Percentiles rank a stretch among this genome's conserved stretches.
Evolutionary conservation across 1,140 invertebrate species (phyloP).

Genomic region (Palaemon carinicauda): DNA sequence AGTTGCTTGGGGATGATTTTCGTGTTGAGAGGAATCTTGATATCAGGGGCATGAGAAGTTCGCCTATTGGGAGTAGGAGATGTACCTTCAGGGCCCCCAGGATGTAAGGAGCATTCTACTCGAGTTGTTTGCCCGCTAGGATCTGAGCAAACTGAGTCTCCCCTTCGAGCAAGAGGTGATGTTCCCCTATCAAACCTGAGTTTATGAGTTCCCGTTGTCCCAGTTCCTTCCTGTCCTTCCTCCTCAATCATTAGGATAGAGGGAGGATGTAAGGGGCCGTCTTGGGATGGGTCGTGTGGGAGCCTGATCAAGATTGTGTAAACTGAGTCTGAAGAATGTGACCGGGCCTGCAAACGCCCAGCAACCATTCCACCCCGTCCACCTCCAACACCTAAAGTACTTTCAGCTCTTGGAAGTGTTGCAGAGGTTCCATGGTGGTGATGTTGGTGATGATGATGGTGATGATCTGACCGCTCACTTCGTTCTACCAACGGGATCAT

Average conservation of each 20-base stretch:
- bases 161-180: slow-evolving; percentile 51
- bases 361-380: slow-evolving; percentile 62
- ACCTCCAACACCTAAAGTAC: slow-evolving; percentile 41
- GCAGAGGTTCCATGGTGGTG: slow-evolving; percentile 52
- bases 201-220: slow-evolving; percentile 7
- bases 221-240: slow-evolving; percentile 44
- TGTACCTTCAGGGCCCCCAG: slow-evolving; percentile 76
- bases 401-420: slow-evolving; percentile 54
- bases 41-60: slow-evolving; percentile 70
- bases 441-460: slow-evolving; percentile 63
- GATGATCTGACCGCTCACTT: slow-evolving; percentile 63
- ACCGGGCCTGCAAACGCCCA: slow-evolving; percentile 64
- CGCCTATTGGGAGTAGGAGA: slow-evolving; percentile 47
- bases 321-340: slow-evolving; percentile 67
- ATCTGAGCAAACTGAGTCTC: slow-evolving; percentile 57
- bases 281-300: slow-evolving; percentile 67
- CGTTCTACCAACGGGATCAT: slow-evolving; percentile 65
- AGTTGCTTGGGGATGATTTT: slow-evolving; percentile 85
- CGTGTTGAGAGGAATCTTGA: slow-evolving; percentile 82
- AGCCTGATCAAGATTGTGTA: slow-evolving; percentile 92
- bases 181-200: slow-evolving; percentile 47
- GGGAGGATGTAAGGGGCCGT: slow-evolving; percentile 66
- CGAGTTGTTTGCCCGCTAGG: slow-evolving; percentile 42
- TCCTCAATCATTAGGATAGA: slow-evolving; percentile 86
- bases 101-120: slow-evolving; percentile 59